Evolutionary conservation across 2,888 invertebrate species (phyloP).

Genomic region (Drosophila peninsularis): DNA sequence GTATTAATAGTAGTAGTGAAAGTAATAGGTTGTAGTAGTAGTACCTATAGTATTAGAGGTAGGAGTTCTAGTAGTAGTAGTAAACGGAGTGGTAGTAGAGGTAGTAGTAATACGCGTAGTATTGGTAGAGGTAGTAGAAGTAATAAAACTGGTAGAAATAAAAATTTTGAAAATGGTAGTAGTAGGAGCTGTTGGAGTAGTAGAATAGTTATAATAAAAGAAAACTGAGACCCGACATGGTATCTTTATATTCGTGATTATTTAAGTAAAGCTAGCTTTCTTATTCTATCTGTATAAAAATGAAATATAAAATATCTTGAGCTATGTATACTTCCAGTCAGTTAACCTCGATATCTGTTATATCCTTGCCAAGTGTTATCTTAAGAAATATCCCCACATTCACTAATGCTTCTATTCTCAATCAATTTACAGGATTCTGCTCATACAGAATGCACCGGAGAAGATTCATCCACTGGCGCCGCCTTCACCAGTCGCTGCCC

Average conservation of each 20-base stretch:
- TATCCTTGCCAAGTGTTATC: background rate
- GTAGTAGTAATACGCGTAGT: background rate
- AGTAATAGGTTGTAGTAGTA: background rate
- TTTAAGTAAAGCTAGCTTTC: background rate
- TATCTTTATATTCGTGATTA: background rate
- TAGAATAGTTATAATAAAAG: background rate
- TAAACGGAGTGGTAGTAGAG: background rate
- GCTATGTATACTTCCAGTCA: no score
- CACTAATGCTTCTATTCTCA: background rate
- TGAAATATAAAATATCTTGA: no score
- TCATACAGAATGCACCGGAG: constrained; percentile 96
- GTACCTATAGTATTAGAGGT: background rate
- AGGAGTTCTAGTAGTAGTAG: background rate
- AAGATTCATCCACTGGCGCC: constrained; percentile 88
- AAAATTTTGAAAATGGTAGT: background rate
- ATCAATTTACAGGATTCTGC: constrained; percentile 89
- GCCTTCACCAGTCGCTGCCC: constrained; percentile 86
- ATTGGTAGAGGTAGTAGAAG: no score
- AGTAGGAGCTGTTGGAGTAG: no score
- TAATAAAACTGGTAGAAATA: background rate
- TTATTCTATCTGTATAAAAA: background rate
- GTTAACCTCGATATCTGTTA: no score
- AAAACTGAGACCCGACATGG: background rate
- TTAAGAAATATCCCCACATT: no score
- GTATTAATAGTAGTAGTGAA: background rate